phyloP scores from a whole-genome alignment of 2,113 vertebrate genomes.

The Zootoca vivipara region DNA sequence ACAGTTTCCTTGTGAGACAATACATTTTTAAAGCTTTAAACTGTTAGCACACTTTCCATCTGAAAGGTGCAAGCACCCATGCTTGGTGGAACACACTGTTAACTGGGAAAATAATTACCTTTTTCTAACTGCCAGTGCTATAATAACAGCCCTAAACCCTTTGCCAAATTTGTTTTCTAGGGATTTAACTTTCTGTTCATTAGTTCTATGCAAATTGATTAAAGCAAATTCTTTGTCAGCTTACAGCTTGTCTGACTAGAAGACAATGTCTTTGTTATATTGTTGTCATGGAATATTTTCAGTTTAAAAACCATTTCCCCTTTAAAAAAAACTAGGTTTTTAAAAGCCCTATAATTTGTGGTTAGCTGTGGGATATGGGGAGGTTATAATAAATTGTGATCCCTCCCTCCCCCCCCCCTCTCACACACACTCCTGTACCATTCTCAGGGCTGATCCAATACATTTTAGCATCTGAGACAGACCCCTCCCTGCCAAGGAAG shows the following conservation, averaged over 20 bases:
- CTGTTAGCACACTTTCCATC: background rate
- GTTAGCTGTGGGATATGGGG: background rate
- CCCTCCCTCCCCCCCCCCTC: too few species aligned
- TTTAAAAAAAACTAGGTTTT: background rate
- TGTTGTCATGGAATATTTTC: background rate
- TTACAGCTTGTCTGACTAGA: background rate
- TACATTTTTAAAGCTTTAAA: background rate
- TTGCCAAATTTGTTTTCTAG: slow-evolving; percentile 16
- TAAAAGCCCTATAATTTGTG: background rate
- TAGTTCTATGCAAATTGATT: slow-evolving; percentile 15
- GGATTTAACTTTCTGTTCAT: slow-evolving; percentile 22
- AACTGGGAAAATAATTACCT: background rate
- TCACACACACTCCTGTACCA: too few species aligned
- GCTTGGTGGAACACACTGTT: background rate
- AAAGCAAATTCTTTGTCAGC: background rate
- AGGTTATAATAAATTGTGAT: background rate
- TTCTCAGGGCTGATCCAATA: too few species aligned
- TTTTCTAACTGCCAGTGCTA: background rate
- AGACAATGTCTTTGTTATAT: background rate
- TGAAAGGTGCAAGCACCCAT: background rate
- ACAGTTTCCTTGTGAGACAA: background rate
- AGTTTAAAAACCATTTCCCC: background rate
- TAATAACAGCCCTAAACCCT: background rate
- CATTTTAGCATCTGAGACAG: too few species aligned
- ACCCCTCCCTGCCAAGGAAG: too few species aligned